Base-by-base conservation (phyloP, 2,797 vertebrate genomes). In the Mus spretus region DNA sequence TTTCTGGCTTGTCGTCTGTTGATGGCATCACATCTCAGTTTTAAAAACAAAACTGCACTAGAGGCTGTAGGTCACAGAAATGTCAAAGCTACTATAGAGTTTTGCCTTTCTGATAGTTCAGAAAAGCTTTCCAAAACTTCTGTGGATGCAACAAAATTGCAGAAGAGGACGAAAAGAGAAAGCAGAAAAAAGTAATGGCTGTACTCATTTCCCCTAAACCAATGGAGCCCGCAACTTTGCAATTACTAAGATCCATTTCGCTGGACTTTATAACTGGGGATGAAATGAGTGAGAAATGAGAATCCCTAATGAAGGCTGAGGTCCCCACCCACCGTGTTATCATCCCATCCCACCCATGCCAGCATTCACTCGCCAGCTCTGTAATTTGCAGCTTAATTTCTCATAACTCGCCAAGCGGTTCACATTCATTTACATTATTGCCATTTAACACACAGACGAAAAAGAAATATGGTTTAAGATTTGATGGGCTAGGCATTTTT, bases 201-300 rank as follows among this genome's bases (percentile, higher is more conserved):
- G 47, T 81, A 94, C 95, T 97, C 93, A 91, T 96, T 96, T 98
- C 94, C 75, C 80, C 82, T 65, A 98, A 98, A 95, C n/a, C 6
- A 34, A 88, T 95, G 84, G 17, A 96, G 57, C 92, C 98, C 97
- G 95, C 31, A 57, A 11, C 77, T 98, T 97, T 95, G 92, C 92
- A 97, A 87, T 98, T 98, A 97, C 95, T 11, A 74, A 93, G 94
- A 97, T 97, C 92, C 34, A 22, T 98, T 97, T 98, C 90, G 93
- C 53, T 97, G 63, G 40, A 70, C 96, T 98, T 98, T 97, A 97
- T 97, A 97, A 94, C 67, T 97, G 59, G 44, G 94, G 17, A 74
- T 97, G 95, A 97, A 89, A 96, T 92, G 87, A 96, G 95, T 97
- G 91, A 96, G 77, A 93, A 97, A 95, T 20, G 15, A 97, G 59